These are phyloP conservation scores for Aphidius colemani DNA, from an alignment of 2,888 invertebrate genomes.

Conservation along the genomic window DNA sequence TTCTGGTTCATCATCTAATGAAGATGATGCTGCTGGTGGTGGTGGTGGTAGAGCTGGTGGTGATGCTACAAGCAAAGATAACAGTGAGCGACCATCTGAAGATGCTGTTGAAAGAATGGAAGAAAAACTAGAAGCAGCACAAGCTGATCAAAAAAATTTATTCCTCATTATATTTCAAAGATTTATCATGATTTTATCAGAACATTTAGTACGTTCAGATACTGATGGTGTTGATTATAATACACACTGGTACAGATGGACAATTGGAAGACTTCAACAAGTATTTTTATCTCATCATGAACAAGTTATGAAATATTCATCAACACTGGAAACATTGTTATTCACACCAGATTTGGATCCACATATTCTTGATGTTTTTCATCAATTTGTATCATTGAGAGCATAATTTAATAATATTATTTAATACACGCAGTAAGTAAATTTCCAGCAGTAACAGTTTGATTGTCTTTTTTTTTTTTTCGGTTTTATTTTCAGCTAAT, in stretches of 20 bases:
- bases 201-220: constrained; percentile 92
- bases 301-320: constrained; percentile 96
- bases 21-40: constrained; percentile 60
- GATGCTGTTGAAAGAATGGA: constrained; percentile 95
- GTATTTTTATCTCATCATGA: constrained; percentile 94
- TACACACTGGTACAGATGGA: constrained; percentile 96
- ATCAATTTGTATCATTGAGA: constrained; percentile 92
- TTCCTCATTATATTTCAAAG: constrained; percentile 96
- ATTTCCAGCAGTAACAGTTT: too few relatives aligned
- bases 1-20: constrained; percentile 79
- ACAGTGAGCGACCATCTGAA: constrained; percentile 70
- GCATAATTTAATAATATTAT: constrained; percentile 62
- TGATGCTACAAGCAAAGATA: constrained; percentile 51
- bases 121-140: constrained; percentile 90
- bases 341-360: constrained; percentile 96
- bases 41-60: too few relatives aligned
- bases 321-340: constrained; percentile 90
- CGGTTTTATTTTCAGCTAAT: too few relatives aligned
- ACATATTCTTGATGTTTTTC: constrained; percentile 95
- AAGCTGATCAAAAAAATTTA: constrained; percentile 94
- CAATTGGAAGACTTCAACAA: constrained; percentile 91
- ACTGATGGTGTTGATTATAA: constrained; percentile 91
- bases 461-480: too few relatives aligned
- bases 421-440: too few relatives aligned
- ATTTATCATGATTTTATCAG: constrained; percentile 96